Conservation (phyloP, 2,113 vertebrate genomes). For the Patagioenas fasciata region DNA sequence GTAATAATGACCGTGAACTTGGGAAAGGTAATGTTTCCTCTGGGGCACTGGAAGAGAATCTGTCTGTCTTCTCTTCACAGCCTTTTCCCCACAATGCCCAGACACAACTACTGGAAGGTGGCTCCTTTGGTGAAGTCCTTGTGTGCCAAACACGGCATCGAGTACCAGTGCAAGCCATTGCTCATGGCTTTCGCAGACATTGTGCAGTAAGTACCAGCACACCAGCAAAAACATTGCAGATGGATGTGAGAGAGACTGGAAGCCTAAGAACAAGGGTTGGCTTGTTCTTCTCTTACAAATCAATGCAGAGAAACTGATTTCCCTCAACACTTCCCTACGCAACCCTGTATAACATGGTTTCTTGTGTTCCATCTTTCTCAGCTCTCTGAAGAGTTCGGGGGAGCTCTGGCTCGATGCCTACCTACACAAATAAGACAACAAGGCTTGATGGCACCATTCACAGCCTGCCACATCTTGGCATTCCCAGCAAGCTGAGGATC, state of each 20-base stretch:
- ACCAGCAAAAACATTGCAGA: neutral
- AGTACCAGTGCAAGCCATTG: conserved; percentile 77
- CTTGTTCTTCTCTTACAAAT: neutral
- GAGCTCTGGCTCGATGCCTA: conserved; percentile 83
- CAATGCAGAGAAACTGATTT: neutral
- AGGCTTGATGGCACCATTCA: neutral
- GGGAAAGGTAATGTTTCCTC: neutral
- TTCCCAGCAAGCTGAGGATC: neutral
- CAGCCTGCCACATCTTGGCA: neutral
- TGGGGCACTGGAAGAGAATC: neutral
- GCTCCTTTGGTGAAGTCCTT: conserved; percentile 80
- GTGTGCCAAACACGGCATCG: conserved; percentile 73
- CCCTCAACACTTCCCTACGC: neutral
- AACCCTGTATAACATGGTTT: neutral
- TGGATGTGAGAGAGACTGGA: neutral
- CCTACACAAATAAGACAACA: conserved; percentile 72
- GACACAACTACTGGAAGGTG: conserved; percentile 80
- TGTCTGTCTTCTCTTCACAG: conserved; percentile 44
- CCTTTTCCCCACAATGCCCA: conserved; percentile 77
- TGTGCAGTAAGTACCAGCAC: conserved; percentile 67
- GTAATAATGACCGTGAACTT: neutral
- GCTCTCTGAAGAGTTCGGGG: conserved; percentile 78
- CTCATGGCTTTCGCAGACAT: conserved; percentile 77
- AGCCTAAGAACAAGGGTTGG: neutral
- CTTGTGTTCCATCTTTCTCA: neutral